Base-by-base conservation (phyloP, 2,113 vertebrate species). In the Podarcis cretensis region DNA sequence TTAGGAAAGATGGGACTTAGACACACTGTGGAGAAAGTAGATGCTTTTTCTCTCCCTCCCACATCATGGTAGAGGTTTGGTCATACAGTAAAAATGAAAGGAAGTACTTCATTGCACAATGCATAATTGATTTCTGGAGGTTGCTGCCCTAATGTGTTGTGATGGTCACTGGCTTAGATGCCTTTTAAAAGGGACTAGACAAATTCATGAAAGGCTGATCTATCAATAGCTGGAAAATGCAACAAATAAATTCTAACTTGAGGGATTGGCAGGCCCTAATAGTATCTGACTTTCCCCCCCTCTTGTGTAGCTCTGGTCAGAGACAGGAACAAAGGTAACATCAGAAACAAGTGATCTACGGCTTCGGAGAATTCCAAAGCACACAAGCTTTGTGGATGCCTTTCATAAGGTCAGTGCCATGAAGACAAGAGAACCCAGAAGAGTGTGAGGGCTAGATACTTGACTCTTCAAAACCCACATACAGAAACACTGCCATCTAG, bases 311-410 rank as follows among this genome's bases (percentile, higher is more conserved):
- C 78, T 91, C 10, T 88, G 90, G 90, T n/a, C 83, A 12, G 87
- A 91, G 78, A 3, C 2, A 48, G 80, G 25, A 76, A 3, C 8
- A 6, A 78, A 14, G 2, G 1, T 37, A 3, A 12, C 3, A 5
- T 0, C 71, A n/a, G 77, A 43, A 0, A 32, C 65, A 14, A 89
- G 87, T 48, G 54, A 85, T 4, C 37, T 83, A 73, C 21, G 1
- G 0, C 90, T 91, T 76, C 63, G 83, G 23, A 85, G 87, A 88
- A 82, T 82, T 30, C 83, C 87, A 79, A 91, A 91, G 68, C 86
- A 77, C 30, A 82, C 69, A 32, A 91, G 90, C 63, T 85, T 91
- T 76, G 83, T 82, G 37, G 90, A 91, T 3, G 21, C 86, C 21
- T 85, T 85, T 68, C 6, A 63, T 40, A 91, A 77, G 90, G 90